Percentiles rank a stretch among this genome's conserved stretches.
Conservation (phyloP, 2,113 vertebrate genomes). For the Anthoscopus minutus region DNA sequence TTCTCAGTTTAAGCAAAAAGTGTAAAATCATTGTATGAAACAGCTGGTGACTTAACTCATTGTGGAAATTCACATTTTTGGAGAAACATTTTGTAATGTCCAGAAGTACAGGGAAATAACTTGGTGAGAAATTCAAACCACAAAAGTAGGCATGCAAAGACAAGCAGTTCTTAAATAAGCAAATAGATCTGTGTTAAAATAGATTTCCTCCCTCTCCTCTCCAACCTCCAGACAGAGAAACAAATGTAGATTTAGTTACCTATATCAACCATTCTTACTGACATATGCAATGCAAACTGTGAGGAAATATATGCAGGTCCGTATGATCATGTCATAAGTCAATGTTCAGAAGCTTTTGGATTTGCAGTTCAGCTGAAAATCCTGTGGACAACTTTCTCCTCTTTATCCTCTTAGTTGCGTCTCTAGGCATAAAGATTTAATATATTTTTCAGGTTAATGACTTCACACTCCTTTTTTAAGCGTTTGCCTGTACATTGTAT, state of each 20-base stretch:
- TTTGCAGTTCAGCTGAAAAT: constrained; percentile 26
- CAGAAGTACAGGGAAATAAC: neutral
- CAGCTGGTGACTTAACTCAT: neutral
- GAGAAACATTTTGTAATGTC: neutral
- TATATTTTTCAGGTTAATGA: neutral
- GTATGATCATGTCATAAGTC: neutral
- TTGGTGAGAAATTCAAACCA: neutral
- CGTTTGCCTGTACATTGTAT: neutral
- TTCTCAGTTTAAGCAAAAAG: neutral
- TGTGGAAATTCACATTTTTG: neutral
- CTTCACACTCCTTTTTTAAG: neutral
- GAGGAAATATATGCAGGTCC: neutral
- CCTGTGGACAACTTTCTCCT: neutral
- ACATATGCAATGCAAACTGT: fast-evolving
- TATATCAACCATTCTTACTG: neutral
- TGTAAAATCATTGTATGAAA: neutral
- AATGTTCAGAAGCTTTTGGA: neutral
- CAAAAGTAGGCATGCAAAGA: neutral
- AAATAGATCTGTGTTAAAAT: neutral
- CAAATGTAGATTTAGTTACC: neutral
- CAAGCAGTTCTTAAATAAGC: neutral
- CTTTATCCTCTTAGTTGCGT: neutral
- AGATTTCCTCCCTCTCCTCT: neutral
- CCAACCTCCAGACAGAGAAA: neutral
- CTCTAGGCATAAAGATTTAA: neutral